Conservation (phyloP, 1,140 invertebrate species). For the Cyclina sinensis region DNA sequence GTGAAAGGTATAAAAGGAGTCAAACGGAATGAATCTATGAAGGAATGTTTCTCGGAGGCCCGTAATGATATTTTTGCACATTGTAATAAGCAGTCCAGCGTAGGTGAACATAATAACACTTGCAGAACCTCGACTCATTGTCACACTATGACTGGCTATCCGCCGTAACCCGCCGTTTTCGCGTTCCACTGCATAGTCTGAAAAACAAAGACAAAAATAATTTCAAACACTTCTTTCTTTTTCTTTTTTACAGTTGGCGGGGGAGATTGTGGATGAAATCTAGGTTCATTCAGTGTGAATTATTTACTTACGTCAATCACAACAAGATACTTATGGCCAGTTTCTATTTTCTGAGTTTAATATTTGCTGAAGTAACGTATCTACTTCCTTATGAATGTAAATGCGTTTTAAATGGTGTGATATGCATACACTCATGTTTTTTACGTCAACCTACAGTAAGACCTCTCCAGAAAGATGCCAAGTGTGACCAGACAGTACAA, state of each 20-base stretch:
- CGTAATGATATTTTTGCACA: conserved; percentile 98
- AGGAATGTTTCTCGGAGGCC: conserved; percentile 98
- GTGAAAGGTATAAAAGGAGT: conserved; percentile 99
- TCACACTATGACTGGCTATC: conserved; percentile 99
- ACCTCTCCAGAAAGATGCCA: conserved; percentile 97
- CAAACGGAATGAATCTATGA: conserved; percentile 99
- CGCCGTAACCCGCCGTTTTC: conserved; percentile 98
- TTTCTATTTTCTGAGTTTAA: no score
- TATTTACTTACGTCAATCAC: no score
- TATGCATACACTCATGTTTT: no score
- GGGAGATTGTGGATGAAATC: no score
- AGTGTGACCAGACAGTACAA: conserved; percentile 98
- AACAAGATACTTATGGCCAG: no score
- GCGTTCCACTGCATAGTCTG: conserved; percentile 86
- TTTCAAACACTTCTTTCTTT: no score
- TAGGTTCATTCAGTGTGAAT: no score
- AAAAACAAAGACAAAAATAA: neutral
- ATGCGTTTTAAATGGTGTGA: no score
- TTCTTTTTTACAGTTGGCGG: no score
- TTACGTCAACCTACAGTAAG: conserved; percentile 93
- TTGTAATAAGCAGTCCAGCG: conserved; percentile 96
- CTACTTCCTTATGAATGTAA: no score
- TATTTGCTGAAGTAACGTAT: no score
- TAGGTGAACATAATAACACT: conserved; percentile 99
- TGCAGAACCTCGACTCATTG: conserved; percentile 98